Conservation (phyloP, 2,888 invertebrate species). For the Drosophila rubida region DNA sequence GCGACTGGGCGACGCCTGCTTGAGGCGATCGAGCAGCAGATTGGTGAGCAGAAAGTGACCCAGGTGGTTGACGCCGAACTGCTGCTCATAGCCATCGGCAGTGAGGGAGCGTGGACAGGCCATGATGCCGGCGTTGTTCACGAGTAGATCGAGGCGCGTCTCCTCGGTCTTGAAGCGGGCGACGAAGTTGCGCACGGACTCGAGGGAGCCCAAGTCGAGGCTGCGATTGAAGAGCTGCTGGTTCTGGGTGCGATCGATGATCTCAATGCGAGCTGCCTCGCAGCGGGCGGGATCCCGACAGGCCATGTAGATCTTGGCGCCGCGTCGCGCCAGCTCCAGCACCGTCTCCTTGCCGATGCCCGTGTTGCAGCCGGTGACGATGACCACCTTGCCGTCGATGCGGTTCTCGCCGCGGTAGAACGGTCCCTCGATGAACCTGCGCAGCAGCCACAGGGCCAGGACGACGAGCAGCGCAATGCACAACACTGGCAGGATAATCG, state of each 20-base stretch:
- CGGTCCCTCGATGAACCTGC: slow-evolving; percentile 82
- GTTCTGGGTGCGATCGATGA: slow-evolving; percentile 91
- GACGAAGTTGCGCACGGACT: slow-evolving; percentile 87
- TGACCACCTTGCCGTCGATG: slow-evolving; percentile 88
- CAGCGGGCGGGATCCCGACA: slow-evolving; percentile 92
- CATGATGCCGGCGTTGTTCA: slow-evolving; percentile 87
- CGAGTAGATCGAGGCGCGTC: slow-evolving; percentile 86
- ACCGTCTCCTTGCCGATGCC: slow-evolving; percentile 93
- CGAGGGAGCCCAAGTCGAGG: slow-evolving; percentile 86
- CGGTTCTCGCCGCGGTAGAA: slow-evolving; percentile 82
- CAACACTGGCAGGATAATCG: slow-evolving; percentile 72
- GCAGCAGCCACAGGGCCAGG: slow-evolving; percentile 72
- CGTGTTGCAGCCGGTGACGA: slow-evolving; percentile 92
- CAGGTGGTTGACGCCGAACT: slow-evolving; percentile 87
- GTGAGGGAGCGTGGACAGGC: slow-evolving; percentile 85
- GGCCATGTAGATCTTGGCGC: slow-evolving; percentile 94
- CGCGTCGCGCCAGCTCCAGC: slow-evolving; percentile 89
- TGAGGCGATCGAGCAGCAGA: slow-evolving; percentile 86
- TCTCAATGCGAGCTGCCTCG: slow-evolving; percentile 89
- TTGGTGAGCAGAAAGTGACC: slow-evolving; percentile 88
- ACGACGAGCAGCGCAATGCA: slow-evolving; percentile 51
- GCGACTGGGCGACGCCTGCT: slow-evolving; percentile 89
- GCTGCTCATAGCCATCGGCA: slow-evolving; percentile 87
- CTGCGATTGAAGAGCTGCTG: slow-evolving; percentile 88
- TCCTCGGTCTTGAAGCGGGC: slow-evolving; percentile 85